These are phyloP conservation scores for Bufo bufo DNA, from an alignment of 2,113 vertebrate genomes.

Conservation along the genomic window DNA sequence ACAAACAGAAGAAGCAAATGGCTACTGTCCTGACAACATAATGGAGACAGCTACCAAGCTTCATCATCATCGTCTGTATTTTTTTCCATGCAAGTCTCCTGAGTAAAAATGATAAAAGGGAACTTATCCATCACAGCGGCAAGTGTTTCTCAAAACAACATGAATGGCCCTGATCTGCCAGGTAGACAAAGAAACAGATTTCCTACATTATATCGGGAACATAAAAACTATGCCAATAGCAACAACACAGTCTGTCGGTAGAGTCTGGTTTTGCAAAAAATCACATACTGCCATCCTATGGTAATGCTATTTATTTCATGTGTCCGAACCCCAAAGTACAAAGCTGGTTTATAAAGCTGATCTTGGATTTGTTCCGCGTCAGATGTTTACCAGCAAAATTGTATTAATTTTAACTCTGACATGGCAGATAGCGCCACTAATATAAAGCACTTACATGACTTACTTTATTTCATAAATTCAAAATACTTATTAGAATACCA, in stretches of 20 bases:
- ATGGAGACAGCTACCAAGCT: constrained; percentile 33
- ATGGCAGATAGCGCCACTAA: not conserved
- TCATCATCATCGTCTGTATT: constrained; percentile 47
- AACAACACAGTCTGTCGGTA: not conserved
- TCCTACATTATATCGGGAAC: constrained; percentile 23
- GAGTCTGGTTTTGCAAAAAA: constrained; percentile 31
- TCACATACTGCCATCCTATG: constrained; percentile 51
- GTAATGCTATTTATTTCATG: constrained; percentile 24
- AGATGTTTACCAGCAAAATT: not conserved
- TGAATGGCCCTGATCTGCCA: constrained; percentile 50
- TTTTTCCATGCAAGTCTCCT: constrained; percentile 16
- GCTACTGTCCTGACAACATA: constrained; percentile 34
- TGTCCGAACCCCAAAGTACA: not conserved
- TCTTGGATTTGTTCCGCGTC: not conserved
- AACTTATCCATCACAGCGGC: constrained; percentile 47
- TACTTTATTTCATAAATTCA: constrained; percentile 7
- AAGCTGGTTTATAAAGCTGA: not conserved
- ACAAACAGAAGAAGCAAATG: constrained; percentile 36
- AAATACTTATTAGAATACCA: constrained; percentile 33
- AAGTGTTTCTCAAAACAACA: constrained; percentile 45
- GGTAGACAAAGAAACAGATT: constrained; percentile 51
- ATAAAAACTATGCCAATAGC: constrained; percentile 23
- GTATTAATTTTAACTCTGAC: not conserved
- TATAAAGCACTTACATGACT: constrained; percentile 1
- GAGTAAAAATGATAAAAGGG: constrained; percentile 43